Percentiles rank a stretch among this genome's conserved stretches.
Evolutionary conservation across 2,797 vertebrate genomes (phyloP).

Genomic region (Lagodon rhomboides): DNA sequence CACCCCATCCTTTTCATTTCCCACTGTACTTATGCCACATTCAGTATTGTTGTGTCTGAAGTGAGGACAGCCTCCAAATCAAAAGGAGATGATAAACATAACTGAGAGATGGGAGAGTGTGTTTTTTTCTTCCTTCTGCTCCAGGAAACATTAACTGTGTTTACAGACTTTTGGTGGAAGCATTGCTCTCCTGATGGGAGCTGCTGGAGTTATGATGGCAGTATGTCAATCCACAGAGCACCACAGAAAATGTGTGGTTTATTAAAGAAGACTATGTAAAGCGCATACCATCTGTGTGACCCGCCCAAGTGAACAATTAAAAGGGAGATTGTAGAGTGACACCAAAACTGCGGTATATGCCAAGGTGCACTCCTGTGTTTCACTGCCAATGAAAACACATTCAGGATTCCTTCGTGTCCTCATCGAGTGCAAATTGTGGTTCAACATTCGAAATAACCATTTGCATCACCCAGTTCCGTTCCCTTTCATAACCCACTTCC

Average conservation of each 20-base stretch:
- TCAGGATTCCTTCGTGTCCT: conserved; percentile 21
- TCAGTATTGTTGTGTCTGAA: not conserved
- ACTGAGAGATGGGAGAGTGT: not conserved
- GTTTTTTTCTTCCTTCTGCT: not conserved
- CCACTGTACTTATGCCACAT: not conserved
- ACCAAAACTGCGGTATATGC: not conserved
- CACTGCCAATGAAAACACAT: conserved; percentile 25
- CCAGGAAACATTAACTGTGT: not conserved
- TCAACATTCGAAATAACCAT: conserved; percentile 33
- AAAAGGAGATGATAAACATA: not conserved
- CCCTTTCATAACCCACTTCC: conserved; percentile 26
- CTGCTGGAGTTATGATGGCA: not conserved
- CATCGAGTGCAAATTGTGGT: conserved; percentile 28
- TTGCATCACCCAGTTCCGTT: conserved; percentile 37
- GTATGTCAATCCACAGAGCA: not conserved
- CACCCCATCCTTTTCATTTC: not conserved
- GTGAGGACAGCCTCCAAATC: not conserved
- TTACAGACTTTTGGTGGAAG: not conserved
- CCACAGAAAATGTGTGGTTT: not conserved
- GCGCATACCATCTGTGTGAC: conserved; percentile 13
- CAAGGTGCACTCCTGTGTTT: conserved; percentile 12
- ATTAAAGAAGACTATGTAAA: conserved; percentile 1
- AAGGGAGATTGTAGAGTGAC: not conserved
- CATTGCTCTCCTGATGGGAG: not conserved
- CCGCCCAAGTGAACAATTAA: conserved; percentile 27